Evolutionary conservation across 2,797 vertebrate species (phyloP).

Genomic region (Muraenolepis orangiensis): DNA sequence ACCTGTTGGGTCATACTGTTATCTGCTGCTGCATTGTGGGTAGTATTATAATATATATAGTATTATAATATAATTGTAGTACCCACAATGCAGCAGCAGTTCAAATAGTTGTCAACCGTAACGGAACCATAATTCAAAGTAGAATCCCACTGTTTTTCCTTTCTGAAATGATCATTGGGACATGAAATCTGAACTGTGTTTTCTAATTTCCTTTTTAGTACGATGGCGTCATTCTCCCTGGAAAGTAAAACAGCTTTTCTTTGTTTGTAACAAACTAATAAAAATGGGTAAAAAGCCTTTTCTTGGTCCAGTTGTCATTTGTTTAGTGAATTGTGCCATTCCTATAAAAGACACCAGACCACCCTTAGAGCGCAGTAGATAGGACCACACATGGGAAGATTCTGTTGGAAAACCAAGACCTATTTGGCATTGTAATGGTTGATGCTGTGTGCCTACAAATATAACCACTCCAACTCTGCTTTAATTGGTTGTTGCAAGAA

Average conservation of each 20-base stretch:
- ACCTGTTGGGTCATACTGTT: neutral
- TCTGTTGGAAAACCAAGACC: no score
- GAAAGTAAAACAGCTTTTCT: conserved; percentile 83
- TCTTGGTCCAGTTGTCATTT: conserved; percentile 2
- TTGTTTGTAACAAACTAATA: conserved; percentile 78
- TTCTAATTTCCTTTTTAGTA: conserved; percentile 71
- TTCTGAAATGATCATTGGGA: neutral
- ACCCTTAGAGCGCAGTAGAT: neutral
- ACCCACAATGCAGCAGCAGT: no score
- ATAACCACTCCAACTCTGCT: no score
- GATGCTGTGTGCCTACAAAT: no score
- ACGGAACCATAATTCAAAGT: neutral
- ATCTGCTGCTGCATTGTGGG: neutral
- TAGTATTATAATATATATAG: no score
- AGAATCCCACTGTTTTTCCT: neutral
- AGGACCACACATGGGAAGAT: no score
- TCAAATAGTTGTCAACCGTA: neutral
- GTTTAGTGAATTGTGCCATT: neutral
- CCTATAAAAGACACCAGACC: neutral
- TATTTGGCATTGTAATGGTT: no score
- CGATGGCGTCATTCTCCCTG: conserved; percentile 98
- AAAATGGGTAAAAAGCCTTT: conserved; percentile 56
- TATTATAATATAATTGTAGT: no score
- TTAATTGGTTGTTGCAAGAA: no score
- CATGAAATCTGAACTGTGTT: neutral